Base-by-base conservation (phyloP, 1,140 invertebrate genomes). In the Drosophila lowei region DNA sequence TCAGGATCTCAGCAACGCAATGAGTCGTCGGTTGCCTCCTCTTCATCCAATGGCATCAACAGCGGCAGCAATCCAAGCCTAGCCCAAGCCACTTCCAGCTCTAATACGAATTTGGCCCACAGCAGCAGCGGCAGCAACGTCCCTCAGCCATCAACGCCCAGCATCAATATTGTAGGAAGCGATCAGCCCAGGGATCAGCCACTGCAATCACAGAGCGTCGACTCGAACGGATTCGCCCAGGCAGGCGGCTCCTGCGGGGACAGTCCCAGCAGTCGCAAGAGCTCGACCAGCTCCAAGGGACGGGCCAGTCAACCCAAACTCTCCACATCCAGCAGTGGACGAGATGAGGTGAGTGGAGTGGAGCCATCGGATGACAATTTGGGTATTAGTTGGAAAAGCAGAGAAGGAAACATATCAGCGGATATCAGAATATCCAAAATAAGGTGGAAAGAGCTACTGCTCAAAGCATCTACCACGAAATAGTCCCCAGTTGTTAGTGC, bases 321-420 rank as follows among this genome's bases (percentile, higher is more conserved):
- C 47, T 86, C 83, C 70, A 88, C 65, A 23, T 88, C 83, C 34
- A 88, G 79, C 78, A 89, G 72, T 30, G 83, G 84, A 49, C 79
- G 78, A 6, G 83, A 86, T 56, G 83, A 88, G 78, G 83, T 88
- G 23, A 86, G 81, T 75, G 7, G 15, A 16, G 15, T 3, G 28
- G 28, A n/a, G 18, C 18, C 18, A 18, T 2, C 18, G 18, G 18
- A 18, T 18, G 18, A 18, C 18, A 18, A 18, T 18, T 18, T 18
- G 18, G 0, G 18, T 18, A 18, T 18, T 18, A 18, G 18, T 1
- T 18, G 18, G 18, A 2, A 18, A 18, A 18, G 2, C 18, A 18
- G 16, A n/a, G 16, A 18, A 18, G 16, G 16, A 18, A 18, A 18
- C 1, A 18, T 18, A 18, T n/a, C n/a, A n/a, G n/a, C n/a, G n/a